Conservation (phyloP, 2,113 vertebrate genomes). For the Ginglymostoma cirratum region DNA sequence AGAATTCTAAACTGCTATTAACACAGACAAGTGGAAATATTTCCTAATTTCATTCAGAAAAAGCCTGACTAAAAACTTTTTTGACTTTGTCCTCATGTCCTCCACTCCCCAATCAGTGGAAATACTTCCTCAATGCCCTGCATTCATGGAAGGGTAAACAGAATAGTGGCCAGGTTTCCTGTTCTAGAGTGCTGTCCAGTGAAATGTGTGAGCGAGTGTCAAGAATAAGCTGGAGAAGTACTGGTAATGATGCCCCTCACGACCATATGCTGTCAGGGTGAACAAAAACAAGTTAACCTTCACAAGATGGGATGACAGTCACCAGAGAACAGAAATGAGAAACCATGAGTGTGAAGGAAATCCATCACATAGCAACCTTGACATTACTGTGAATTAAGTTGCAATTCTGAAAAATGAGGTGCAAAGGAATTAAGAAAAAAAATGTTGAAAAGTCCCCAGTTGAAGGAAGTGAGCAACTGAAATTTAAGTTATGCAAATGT, state of each 20-base stretch:
- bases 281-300: not conserved
- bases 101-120: not conserved
- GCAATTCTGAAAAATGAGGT: not conserved
- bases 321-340: not conserved
- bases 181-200: not conserved
- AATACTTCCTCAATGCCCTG: not conserved
- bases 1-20: not conserved
- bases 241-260: not conserved
- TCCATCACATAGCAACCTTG: not conserved
- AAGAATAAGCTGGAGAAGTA: not conserved
- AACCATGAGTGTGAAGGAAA: not conserved
- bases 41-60: not conserved
- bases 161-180: not conserved
- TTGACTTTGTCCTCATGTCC: not conserved
- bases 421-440: not conserved
- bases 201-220: not conserved
- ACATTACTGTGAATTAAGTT: not conserved
- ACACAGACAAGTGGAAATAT: not conserved
- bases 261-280: not conserved
- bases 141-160: not conserved
- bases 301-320: not conserved
- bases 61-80: not conserved
- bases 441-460: not conserved
- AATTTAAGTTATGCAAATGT: not conserved
- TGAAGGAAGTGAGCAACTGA: conserved; percentile 5